Percentiles rank a stretch among this genome's conserved stretches.
These are phyloP conservation scores for Varecia variegata DNA, from an alignment of 2,797 vertebrate genomes.

Conservation along the genomic window DNA sequence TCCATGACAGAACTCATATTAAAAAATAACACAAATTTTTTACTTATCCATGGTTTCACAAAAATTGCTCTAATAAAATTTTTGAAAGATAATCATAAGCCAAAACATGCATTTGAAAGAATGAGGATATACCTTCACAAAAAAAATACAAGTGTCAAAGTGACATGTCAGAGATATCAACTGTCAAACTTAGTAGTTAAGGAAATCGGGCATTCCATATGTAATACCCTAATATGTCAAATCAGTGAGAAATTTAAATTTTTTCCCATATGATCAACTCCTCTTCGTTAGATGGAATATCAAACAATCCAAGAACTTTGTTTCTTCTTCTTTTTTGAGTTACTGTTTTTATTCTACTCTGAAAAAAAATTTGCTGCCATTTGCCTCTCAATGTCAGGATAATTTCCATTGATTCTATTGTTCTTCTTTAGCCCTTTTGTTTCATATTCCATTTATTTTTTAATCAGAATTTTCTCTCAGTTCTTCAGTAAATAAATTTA, in stretches of 20 bases:
- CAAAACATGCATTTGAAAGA: no score
- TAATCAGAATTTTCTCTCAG: not conserved
- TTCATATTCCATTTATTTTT: not conserved
- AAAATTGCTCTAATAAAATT: no score
- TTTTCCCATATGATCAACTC: not conserved
- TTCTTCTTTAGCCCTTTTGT: not conserved
- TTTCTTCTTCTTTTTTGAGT: conserved; percentile 9
- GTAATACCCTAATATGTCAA: not conserved
- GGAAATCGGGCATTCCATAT: no score
- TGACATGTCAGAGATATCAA: no score
- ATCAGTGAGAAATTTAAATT: not conserved
- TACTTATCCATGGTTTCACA: no score
- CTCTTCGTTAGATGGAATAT: not conserved
- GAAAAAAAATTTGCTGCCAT: not conserved
- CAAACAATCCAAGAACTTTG: not conserved
- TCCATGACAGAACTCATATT: no score
- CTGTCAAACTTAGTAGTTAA: no score
- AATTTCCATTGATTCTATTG: not conserved
- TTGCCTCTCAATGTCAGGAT: not conserved
- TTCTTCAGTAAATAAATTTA: conserved; percentile 18
- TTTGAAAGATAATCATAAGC: no score
- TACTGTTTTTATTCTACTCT: not conserved
- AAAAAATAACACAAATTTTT: no score
- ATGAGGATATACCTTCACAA: no score
- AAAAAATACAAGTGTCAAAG: no score